phyloP scores from a whole-genome alignment of 2,113 vertebrate genomes.

The Gavia stellata region DNA sequence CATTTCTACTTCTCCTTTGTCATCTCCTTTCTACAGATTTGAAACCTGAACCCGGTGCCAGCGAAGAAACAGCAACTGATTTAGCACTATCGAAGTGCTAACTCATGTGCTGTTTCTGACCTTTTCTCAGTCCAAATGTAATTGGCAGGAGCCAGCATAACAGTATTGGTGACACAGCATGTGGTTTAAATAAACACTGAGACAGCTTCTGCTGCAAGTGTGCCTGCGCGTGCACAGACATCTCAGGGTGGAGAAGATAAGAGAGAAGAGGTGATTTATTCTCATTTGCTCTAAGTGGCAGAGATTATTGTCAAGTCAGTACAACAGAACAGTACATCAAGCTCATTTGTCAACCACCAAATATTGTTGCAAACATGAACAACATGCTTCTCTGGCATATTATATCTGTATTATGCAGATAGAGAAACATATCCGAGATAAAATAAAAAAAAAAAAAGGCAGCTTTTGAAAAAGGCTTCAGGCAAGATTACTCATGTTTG shows the following conservation, averaged over 20 bases:
- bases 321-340: slow-evolving; percentile 58
- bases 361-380: slow-evolving; percentile 59
- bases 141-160: neutral
- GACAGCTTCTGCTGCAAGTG: neutral
- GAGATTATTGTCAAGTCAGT: slow-evolving; percentile 64
- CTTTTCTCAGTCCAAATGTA: neutral
- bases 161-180: neutral
- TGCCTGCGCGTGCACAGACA: neutral
- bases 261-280: slow-evolving; percentile 57
- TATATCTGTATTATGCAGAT: slow-evolving; percentile 50
- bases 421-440: slow-evolving; percentile 44
- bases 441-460: neutral
- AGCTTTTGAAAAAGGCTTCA: slow-evolving; percentile 47
- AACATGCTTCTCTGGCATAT: slow-evolving; percentile 54
- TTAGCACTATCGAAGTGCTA: neutral
- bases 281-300: slow-evolving; percentile 62
- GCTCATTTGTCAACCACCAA: slow-evolving; percentile 68
- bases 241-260: slow-evolving; percentile 2
- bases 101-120: neutral
- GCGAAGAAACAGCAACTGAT: neutral
- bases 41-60: neutral
- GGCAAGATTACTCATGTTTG: slow-evolving; percentile 48
- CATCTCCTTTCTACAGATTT: neutral
- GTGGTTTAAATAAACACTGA: neutral
- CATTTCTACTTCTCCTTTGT: neutral